These are phyloP conservation scores for Seriola aureovittata DNA, from an alignment of 2,113 vertebrate species.

Conservation along the genomic window DNA sequence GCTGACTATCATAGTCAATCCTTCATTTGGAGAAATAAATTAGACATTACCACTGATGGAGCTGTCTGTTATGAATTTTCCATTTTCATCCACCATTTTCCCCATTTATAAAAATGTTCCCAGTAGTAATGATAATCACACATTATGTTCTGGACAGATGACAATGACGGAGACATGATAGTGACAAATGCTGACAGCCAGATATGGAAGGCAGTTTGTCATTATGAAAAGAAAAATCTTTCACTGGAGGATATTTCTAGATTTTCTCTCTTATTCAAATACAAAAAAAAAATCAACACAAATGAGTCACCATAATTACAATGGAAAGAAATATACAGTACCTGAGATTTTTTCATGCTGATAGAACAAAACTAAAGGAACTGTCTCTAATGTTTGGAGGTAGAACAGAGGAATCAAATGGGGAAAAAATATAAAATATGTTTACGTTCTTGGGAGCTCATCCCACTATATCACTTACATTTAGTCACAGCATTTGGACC, in stretches of 20 bases:
- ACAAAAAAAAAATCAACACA: not conserved
- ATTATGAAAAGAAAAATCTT: conserved; percentile 20
- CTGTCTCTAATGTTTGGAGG: not conserved
- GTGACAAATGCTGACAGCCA: conserved; percentile 30
- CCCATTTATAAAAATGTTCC: conserved; percentile 44
- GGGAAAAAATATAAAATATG: not conserved
- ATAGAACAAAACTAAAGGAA: not conserved
- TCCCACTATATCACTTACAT: not conserved
- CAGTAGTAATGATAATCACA: conserved; percentile 33
- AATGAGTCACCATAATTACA: not conserved
- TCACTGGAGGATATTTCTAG: conserved; percentile 8
- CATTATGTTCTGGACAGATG: conserved; percentile 34
- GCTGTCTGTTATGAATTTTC: conserved; percentile 25
- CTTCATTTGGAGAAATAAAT: conserved; percentile 30
- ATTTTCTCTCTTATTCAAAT: not conserved
- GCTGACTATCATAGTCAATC: conserved; percentile 15
- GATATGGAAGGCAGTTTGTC: conserved; percentile 37
- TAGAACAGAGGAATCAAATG: not conserved
- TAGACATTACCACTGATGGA: conserved; percentile 33
- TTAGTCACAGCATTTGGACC: not conserved
- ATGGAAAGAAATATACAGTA: not conserved
- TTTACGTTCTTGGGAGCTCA: not conserved
- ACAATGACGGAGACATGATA: conserved; percentile 11
- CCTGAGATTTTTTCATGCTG: not conserved
- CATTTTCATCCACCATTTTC: conserved; percentile 39